Conservation (phyloP, 2,113 vertebrate species). For the Amphiprion percula region DNA sequence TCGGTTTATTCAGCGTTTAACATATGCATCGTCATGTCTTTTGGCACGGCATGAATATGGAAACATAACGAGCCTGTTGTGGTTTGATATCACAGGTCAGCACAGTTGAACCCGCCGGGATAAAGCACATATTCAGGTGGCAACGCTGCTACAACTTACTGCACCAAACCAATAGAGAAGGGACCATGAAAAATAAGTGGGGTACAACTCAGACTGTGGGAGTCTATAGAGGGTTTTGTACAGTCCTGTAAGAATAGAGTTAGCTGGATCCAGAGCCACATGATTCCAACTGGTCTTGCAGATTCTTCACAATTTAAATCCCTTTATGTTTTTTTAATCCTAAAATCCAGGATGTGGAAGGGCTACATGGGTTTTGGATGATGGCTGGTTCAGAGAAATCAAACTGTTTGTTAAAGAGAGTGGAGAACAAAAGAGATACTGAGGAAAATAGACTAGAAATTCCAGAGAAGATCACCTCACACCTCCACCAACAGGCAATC, state of each 20-base stretch:
- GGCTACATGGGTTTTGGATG: background rate
- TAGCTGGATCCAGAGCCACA: slow-evolving; percentile 20
- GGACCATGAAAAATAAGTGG: background rate
- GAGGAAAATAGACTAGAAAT: slow-evolving; percentile 1
- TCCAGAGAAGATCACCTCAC: background rate
- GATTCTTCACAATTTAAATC: background rate
- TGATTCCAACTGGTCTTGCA: background rate
- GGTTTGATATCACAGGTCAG: background rate
- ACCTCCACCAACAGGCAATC: background rate
- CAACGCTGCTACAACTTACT: background rate
- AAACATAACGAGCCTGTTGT: background rate
- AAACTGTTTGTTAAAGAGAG: background rate
- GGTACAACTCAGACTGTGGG: slow-evolving; percentile 16
- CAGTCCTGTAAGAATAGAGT: slow-evolving; percentile 30
- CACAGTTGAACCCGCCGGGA: background rate
- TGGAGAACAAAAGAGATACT: background rate
- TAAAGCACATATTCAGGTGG: background rate
- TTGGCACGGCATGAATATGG: background rate
- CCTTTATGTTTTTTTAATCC: background rate
- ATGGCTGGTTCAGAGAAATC: background rate
- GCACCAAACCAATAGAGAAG: background rate
- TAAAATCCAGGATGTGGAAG: slow-evolving; percentile 23
- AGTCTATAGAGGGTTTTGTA: slow-evolving; percentile 32
- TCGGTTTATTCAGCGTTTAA: too few relatives aligned
- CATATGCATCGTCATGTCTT: too few relatives aligned